Percentiles rank a stretch among this genome's conserved stretches.
Evolutionary conservation across 2,888 invertebrate species (phyloP).

Genomic region (Pycnomerus fuliginosus): DNA sequence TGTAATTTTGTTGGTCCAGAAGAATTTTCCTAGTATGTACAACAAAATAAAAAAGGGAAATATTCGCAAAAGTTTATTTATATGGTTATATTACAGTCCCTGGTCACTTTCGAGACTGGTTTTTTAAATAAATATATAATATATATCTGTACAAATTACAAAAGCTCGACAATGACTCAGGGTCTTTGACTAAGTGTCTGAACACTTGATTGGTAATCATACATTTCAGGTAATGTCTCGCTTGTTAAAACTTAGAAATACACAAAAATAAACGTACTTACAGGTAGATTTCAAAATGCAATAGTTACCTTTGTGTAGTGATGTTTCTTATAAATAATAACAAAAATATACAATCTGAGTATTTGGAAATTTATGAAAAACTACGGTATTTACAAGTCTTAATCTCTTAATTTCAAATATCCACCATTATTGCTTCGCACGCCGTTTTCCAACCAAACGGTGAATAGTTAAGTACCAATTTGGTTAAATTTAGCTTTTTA

Average conservation of each 20-base stretch:
- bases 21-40: conserved; percentile 7
- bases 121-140: conserved; percentile 41
- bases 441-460: too few relatives aligned
- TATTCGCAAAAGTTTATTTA: conserved; percentile 45
- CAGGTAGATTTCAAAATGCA: conserved; percentile 23
- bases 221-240: conserved; percentile 41
- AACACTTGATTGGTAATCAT: conserved; percentile 47
- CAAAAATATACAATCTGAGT: conserved; percentile 42
- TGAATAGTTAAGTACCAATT: conserved; percentile 23
- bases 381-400: conserved; percentile 22
- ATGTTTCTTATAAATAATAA: conserved; percentile 32
- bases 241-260: conserved; percentile 26
- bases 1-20: conserved; percentile 28
- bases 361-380: conserved; percentile 44
- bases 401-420: conserved; percentile 27
- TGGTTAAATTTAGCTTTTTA: too few relatives aligned
- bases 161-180: conserved; percentile 13
- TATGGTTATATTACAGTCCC: conserved; percentile 52
- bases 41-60: conserved; percentile 27
- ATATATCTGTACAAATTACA: conserved; percentile 43
- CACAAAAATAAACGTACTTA: conserved; percentile 30
- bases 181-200: conserved; percentile 45
- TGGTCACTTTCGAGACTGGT: conserved; percentile 24
- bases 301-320: conserved; percentile 28
- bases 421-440: conserved; percentile 10